A percentile compares a stretch with the other conserved stretches of the same genome.
These are phyloP conservation scores for Bruchidius siliquastri DNA, from an alignment of 2,888 invertebrate species.

Conservation along the genomic window DNA sequence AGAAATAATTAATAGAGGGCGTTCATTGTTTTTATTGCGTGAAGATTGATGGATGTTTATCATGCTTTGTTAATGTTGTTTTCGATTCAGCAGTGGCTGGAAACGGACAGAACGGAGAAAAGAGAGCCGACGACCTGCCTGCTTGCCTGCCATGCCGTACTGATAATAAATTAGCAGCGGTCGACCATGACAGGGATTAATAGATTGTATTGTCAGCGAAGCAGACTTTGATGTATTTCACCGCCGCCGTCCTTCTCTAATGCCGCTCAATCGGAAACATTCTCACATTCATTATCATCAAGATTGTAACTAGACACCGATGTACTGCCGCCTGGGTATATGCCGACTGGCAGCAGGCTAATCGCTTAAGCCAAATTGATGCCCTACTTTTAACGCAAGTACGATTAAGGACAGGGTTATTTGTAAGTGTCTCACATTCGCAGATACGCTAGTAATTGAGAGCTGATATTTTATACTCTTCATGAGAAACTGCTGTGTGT, in stretches of 20 bases:
- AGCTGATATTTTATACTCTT: no score
- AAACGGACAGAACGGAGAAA: slow-evolving; percentile 11
- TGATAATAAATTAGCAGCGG: slow-evolving; percentile 46
- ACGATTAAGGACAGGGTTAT: no score
- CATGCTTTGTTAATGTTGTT: slow-evolving; percentile 40
- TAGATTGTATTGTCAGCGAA: slow-evolving; percentile 46
- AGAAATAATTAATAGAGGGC: slow-evolving; percentile 28
- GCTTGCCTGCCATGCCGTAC: no score
- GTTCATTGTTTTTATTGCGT: slow-evolving; percentile 35
- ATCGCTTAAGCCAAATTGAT: background rate
- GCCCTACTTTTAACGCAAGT: background rate
- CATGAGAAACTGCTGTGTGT: no score
- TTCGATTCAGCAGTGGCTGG: slow-evolving; percentile 34
- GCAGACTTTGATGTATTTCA: slow-evolving; percentile 47
- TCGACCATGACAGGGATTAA: slow-evolving; percentile 46
- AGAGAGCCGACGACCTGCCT: slow-evolving; percentile 24
- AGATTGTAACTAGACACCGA: slow-evolving; percentile 11
- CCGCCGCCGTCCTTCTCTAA: slow-evolving; percentile 33
- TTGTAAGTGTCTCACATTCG: no score
- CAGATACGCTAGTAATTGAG: no score
- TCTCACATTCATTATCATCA: slow-evolving; percentile 45
- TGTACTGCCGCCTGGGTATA: background rate
- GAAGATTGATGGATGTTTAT: slow-evolving; percentile 41
- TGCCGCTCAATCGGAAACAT: slow-evolving; percentile 43
- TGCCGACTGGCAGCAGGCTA: background rate